Evolutionary conservation across 2,888 invertebrate species (phyloP), one percentile per base, ranked within the genome.

Genomic region (Lasioglossum vierecki): DNA sequence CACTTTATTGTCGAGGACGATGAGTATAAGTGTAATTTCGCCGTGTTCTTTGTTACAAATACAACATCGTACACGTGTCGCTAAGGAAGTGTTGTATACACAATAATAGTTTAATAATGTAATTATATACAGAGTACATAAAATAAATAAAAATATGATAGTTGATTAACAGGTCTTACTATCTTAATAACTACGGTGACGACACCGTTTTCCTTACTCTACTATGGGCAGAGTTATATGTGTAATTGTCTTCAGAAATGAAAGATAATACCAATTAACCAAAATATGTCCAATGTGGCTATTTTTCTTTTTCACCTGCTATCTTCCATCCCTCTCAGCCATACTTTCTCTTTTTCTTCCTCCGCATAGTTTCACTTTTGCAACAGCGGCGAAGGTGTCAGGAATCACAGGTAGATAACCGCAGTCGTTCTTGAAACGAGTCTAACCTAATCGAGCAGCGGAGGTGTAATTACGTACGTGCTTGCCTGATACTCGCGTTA

Each of bases 391-490:
- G 49, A 81, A 39, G 41, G 44, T 66, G 46, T 53, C 13, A 35
- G 63, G 30, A 83, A 80, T 76, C 53, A 11, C 3, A 22, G 11
- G 4, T 41, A 76, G 63, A 81, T 83, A 81, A 74, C 49, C 74
- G 41, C 11, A 60, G 49, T 72, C 44, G 66, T 73, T 63, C 49
- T n/a, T 26, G 68, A 68, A 76, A 18, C 81, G 53, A 39, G 2
- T 73, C 46, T 49, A 60, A 75, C 63, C 49, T 63, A 83, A 84
- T 70, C 74, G 83, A 79, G 83, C 63, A 84, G 63, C 83, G 83
- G 66, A 83, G 75, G 44, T 71, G 75, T 63, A 82, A 84, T 87
- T 79, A 80, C 80, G 73, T 49, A 78, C 79, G 79, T 79, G 60
- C 79, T 49, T 71, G 68, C 76, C 71, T 75, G 78, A 84, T 84